Evolutionary conservation across 2,888 invertebrate genomes (phyloP), one percentile per base, ranked within the genome.

Genomic region (Drosophila hamatofila): DNA sequence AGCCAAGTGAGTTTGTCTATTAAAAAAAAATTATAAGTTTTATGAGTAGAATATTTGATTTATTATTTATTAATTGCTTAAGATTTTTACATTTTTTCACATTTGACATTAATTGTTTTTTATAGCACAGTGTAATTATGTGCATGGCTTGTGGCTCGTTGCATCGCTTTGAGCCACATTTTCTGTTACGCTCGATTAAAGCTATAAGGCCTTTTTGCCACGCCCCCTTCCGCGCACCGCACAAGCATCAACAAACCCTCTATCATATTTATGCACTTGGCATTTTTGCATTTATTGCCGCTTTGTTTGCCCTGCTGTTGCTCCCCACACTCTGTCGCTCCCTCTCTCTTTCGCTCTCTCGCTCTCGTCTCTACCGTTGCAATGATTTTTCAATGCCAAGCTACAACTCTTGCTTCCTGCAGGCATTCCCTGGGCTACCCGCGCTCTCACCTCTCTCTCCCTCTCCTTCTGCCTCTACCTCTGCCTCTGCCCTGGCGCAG

Each of bases 331-430:
- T 14, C 12, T 35, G 14, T 51, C 5, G 21, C 37, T 8, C 37
- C 12, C 37, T 1, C 14, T 18, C 30, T 5, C 16, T 23, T 6
- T 11, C 12, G 2, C 27, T 27, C 9, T 16, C 12, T 30, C 16
- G 12, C 6, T 1, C 14, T 16, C 35, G 14, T 6, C 54, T 11
- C n/a, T 39, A 25, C 14, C 48, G 14, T 25, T 27, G 77, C 65
- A 80, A 85, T 86, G 88, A 78, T 86, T 83, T 84, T 84, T 84
- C 83, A 84, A 88, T 89, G 84, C 89, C 84, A 81, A 74, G 69
- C 76, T 62, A 62, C 75, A 64, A 58, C 60, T 73, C 49, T 37
- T 56, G 79, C 71, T 77, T 69, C 80, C 72, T 78, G 71, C 58
- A 58, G 61, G 71, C 79, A 62, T 59, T 65, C 70, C 61, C 78